Evolutionary conservation across 2,888 invertebrate species (phyloP).

Genomic region (Andrena minutula): DNA sequence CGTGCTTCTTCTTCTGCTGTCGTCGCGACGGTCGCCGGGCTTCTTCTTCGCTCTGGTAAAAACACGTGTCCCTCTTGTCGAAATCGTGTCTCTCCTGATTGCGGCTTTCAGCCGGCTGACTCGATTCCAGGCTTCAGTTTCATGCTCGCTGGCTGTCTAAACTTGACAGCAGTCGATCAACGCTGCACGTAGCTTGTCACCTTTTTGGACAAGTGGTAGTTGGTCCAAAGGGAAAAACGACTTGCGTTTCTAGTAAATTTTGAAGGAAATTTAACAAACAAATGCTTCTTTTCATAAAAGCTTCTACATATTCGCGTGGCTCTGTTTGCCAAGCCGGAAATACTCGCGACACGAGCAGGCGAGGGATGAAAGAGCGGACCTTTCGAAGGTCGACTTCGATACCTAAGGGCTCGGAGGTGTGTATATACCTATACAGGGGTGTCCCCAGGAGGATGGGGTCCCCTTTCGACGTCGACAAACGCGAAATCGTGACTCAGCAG

Average conservation of each 20-base stretch:
- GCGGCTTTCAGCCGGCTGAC: constrained; percentile 30
- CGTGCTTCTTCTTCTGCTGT: constrained; percentile 28
- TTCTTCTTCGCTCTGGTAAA: constrained; percentile 15
- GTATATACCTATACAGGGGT: constrained; percentile 28
- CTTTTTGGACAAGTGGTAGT: not conserved
- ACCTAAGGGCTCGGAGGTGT: constrained; percentile 59
- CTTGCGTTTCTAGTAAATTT: too few relatives aligned
- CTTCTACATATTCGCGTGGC: not conserved
- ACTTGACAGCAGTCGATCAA: constrained; percentile 34
- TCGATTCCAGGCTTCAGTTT: not conserved
- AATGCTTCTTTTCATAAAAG: too few relatives aligned
- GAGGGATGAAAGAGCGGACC: constrained; percentile 43
- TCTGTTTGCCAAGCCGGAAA: not conserved
- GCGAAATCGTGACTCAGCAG: constrained; percentile 82
- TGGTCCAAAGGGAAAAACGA: too few relatives aligned
- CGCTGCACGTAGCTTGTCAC: not conserved
- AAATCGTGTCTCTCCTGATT: constrained; percentile 4
- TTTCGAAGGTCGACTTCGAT: constrained; percentile 56
- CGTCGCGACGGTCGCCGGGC: constrained; percentile 35
- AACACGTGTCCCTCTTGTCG: constrained; percentile 43
- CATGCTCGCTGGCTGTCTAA: constrained; percentile 16
- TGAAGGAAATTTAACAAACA: too few relatives aligned
- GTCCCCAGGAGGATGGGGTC: constrained; percentile 68
- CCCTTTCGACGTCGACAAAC: constrained; percentile 74
- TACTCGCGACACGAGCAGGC: not conserved